Evolutionary conservation across 2,888 invertebrate genomes (phyloP).

Genomic region (Silvanus unidentatus): DNA sequence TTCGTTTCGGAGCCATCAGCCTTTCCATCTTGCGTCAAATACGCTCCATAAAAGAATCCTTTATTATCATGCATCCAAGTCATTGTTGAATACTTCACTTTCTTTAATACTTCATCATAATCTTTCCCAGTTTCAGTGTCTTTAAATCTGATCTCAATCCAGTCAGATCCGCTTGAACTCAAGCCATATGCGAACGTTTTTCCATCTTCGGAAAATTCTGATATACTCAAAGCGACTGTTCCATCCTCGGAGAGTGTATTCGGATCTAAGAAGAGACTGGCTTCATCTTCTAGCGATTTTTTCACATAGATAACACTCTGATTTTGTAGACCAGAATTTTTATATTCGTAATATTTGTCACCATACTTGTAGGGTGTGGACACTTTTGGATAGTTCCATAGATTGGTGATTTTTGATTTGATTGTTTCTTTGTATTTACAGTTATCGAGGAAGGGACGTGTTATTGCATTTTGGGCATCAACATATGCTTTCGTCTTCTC

Average conservation of each 20-base stretch:
- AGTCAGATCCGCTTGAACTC: constrained; percentile 92
- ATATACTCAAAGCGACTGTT: constrained; percentile 71
- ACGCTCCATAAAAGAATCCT: constrained; percentile 91
- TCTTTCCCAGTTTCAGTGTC: constrained; percentile 75
- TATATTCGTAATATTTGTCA: constrained; percentile 80
- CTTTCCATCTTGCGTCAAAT: constrained; percentile 70
- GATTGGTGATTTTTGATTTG: constrained; percentile 71
- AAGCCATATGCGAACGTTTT: constrained; percentile 84
- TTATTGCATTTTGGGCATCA: constrained; percentile 82
- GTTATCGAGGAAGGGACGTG: constrained; percentile 74
- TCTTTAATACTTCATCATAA: constrained; percentile 80
- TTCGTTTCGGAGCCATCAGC: constrained; percentile 90
- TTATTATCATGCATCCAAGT: constrained; percentile 93
- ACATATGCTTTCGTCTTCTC: constrained; percentile 88
- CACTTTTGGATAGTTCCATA: constrained; percentile 97
- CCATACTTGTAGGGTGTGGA: constrained; percentile 81
- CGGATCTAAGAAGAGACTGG: constrained; percentile 88
- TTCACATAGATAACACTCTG: constrained; percentile 93
- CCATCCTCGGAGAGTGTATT: constrained; percentile 89
- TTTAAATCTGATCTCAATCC: constrained; percentile 84
- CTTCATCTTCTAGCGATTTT: constrained; percentile 65
- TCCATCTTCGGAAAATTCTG: constrained; percentile 85
- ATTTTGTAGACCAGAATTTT: constrained; percentile 91
- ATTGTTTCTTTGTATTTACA: constrained; percentile 70
- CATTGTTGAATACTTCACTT: constrained; percentile 87